Evolutionary conservation across 2,113 vertebrate genomes (phyloP), one percentile per base, ranked within the genome.

Genomic region (Himantopus leucocephalus): DNA sequence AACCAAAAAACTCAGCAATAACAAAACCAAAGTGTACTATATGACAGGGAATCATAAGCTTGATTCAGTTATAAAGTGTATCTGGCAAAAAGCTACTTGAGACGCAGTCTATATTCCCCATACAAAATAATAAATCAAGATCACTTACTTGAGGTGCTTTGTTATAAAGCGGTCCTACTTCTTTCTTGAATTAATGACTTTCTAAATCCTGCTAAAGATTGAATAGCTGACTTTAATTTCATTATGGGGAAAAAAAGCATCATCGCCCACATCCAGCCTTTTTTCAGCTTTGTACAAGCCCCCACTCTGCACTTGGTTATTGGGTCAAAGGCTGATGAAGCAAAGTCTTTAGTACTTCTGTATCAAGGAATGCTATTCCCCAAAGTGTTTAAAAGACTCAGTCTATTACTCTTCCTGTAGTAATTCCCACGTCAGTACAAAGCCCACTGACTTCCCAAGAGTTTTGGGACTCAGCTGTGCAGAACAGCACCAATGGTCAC

Each of bases 211-310:
- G 79, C 77, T 63, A 27, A 98, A 98, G 95, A 96, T 93, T 97
- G 95, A 98, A 95, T 88, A 92, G 84, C 85, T 88, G 90, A 45
- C 97, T 97, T 97, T 74, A 77, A 94, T 93, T 97, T 96, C 77
- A 92, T 90, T 95, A 96, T 77, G 23, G 56, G 26, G 35, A 75
- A 86, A 87, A 92, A 88, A 94, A 30, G 35, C 71, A 48, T n/a
- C 37, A 48, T 77, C 12, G 60, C 55, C 73, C 73, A 71, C 37
- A 59, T 71, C 8, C 48, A 86, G 17, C 29, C 24, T 68, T 88
- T 86, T 86, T 86, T 73, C 86, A 92, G 50, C 63, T 92, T 39
- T 58, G 16, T 60, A 37, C 27, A 89, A 73, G 11, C 10, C 48
- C 14, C 11, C 9, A 6, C n/a, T 39, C 26, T 63, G 32, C 48